A percentile compares a stretch with the other conserved stretches of the same genome.
phyloP scores from a whole-genome alignment of 2,797 vertebrate genomes.

The Acridotheres tristis region DNA sequence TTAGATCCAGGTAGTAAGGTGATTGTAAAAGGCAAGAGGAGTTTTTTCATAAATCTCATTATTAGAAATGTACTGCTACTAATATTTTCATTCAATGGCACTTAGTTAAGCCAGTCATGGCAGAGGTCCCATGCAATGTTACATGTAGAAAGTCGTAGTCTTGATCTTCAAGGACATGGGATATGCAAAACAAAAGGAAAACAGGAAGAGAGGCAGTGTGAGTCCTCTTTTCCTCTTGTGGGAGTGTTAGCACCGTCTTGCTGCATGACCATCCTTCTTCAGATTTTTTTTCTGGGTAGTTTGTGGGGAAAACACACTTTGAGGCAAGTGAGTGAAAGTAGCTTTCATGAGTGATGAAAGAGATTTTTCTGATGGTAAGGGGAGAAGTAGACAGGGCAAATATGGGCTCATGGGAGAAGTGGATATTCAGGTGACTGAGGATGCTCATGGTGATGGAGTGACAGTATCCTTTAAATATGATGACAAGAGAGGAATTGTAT shows the following conservation, averaged over 20 bases:
- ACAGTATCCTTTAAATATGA: not conserved
- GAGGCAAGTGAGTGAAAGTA: not conserved
- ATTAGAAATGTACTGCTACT: not conserved
- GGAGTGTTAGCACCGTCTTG: not conserved
- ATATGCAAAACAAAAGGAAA: not conserved
- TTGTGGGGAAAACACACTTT: not conserved
- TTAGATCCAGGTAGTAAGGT: not conserved
- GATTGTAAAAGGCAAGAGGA: not conserved
- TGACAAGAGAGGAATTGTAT: not conserved
- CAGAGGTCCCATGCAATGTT: not conserved
- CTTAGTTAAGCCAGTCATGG: not conserved
- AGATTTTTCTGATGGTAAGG: not conserved
- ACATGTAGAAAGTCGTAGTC: not conserved
- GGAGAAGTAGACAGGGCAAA: not conserved
- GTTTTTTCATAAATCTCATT: not conserved
- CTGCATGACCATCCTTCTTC: not conserved
- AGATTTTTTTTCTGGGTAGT: not conserved
- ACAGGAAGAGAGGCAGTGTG: not conserved
- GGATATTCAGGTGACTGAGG: not conserved
- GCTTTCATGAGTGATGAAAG: not conserved
- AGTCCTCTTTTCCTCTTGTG: not conserved
- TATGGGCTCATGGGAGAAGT: not conserved
- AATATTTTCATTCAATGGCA: not conserved
- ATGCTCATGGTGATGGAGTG: not conserved
- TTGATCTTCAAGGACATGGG: accelerated